A percentile compares a stretch with the other conserved stretches of the same genome.
phyloP scores from a whole-genome alignment of 2,888 invertebrate genomes.

The Leptarthrus brevirostris region DNA sequence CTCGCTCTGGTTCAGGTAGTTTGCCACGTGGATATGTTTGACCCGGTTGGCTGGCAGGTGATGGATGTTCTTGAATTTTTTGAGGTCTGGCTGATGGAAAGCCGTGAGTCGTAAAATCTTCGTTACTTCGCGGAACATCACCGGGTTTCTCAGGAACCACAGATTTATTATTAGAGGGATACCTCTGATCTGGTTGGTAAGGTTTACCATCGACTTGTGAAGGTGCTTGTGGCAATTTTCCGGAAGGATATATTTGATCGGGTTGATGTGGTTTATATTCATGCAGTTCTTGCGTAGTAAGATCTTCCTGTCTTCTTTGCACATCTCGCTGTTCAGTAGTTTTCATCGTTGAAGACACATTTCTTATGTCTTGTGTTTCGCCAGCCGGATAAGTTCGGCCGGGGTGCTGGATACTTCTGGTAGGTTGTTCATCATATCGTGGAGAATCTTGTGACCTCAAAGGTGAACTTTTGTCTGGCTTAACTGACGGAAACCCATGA shows the following conservation, averaged over 20 bases:
- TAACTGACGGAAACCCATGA: conserved; percentile 48
- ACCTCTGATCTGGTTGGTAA: too few species aligned
- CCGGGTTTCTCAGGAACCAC: conserved; percentile 29
- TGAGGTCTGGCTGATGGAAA: conserved; percentile 38
- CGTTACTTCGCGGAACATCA: background rate
- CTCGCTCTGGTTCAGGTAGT: conserved; percentile 3
- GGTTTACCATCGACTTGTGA: conserved; percentile 56
- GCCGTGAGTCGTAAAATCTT: conserved; percentile 23
- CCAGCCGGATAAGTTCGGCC: background rate
- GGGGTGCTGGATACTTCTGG: background rate
- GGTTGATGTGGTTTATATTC: background rate
- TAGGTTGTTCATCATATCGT: background rate
- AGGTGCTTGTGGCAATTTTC: conserved; percentile 41
- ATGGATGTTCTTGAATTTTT: background rate
- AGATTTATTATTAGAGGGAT: too few species aligned
- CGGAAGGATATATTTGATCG: conserved; percentile 15
- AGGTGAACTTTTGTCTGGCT: conserved; percentile 1
- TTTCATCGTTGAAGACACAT: background rate
- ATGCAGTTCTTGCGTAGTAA: background rate
- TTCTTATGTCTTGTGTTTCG: background rate
- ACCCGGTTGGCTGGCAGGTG: background rate
- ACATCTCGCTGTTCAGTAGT: background rate
- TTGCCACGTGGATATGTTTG: background rate
- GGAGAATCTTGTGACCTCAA: background rate
- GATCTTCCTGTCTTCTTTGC: background rate